Base-by-base conservation (phyloP, 2,888 invertebrate genomes). In the Rotaria sp. region DNA sequence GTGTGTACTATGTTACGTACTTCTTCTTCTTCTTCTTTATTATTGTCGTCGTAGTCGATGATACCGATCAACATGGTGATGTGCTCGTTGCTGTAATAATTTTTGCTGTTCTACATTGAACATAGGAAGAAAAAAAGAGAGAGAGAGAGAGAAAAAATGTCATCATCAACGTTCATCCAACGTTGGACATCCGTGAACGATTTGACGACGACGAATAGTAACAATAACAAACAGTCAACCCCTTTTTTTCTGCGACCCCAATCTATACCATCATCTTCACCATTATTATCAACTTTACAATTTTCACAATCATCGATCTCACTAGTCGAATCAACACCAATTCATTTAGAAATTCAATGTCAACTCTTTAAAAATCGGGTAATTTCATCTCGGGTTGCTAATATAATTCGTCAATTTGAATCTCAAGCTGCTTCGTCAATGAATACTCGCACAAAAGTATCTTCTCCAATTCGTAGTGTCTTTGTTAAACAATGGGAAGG, bases 141-240 rank as follows among this genome's bases (percentile, higher is more conserved):
- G 21, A 35, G 21, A 67, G 67, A 67, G 35, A 45, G 80, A 45
- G n/a, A n/a, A 80, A 80, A 80, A 45, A 80, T 41, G 45, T 45
- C 80, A 80, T 80, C 80, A 80, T 45, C 80, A 80, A 80, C 80
- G 45, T 41, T 80, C 80, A 80, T 45, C 41, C 45, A 80, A 11
- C 45, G 80, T 21, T 80, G 80, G 80, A 80, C 67, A 67, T 67
- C 67, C 35, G 67, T 67, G 67, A 67, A 67, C 35, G 67, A 67
- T 38, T 67, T 67, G 35, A 26, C 55, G 26, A 67, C 67, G 67
- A 67, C 35, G 35, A 67, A 18, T 30, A 67, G 21, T 67, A 35
- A 35, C 21, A 67, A 67, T 67, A 67, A 67, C 13, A 67, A 67
- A 35, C 35, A 35, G 35, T 67, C 67, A 67, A 67, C 13, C 30